Conservation (phyloP, 2,888 invertebrate species). For the Oxytorus armatus region DNA sequence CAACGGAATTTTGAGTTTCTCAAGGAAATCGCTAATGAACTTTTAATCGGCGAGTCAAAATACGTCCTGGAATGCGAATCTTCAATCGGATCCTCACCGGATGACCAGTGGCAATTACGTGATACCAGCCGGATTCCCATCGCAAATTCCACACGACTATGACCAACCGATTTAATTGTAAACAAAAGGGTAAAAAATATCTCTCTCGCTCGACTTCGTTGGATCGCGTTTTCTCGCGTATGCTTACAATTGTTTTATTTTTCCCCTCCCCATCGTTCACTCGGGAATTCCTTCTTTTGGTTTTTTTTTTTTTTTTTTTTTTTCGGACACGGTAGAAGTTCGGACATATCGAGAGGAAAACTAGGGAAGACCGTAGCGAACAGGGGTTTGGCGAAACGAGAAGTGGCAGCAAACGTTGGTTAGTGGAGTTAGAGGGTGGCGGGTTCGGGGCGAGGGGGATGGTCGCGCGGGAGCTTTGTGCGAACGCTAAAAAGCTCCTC, state of each 20-base stretch:
- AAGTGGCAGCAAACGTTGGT: slow-evolving; percentile 56
- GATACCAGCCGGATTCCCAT: too few relatives aligned
- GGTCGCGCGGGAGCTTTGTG: slow-evolving; percentile 55
- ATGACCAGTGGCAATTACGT: too few relatives aligned
- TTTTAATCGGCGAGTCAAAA: too few relatives aligned
- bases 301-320: slow-evolving; percentile 20
- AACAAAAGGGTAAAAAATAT: background rate
- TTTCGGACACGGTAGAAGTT: slow-evolving; percentile 2
- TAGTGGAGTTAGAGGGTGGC: background rate
- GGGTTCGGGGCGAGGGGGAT: slow-evolving; percentile 35
- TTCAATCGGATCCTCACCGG: too few relatives aligned
- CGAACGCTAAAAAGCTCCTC: slow-evolving; percentile 62
- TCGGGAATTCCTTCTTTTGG: too few relatives aligned
- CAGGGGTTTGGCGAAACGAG: slow-evolving; percentile 30
- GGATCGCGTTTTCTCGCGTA: background rate
- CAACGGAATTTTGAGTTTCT: too few relatives aligned
- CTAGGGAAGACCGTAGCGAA: slow-evolving; percentile 15
- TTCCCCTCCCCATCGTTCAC: background rate
- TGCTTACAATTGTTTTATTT: slow-evolving; percentile 30
- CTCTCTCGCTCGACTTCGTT: background rate
- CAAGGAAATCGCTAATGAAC: too few relatives aligned
- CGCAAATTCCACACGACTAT: background rate
- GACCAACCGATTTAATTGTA: background rate
- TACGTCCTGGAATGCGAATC: too few relatives aligned
- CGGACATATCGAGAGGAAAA: slow-evolving; percentile 33